phyloP scores from a whole-genome alignment of 2,113 vertebrate genomes.

The Pipra filicauda region DNA sequence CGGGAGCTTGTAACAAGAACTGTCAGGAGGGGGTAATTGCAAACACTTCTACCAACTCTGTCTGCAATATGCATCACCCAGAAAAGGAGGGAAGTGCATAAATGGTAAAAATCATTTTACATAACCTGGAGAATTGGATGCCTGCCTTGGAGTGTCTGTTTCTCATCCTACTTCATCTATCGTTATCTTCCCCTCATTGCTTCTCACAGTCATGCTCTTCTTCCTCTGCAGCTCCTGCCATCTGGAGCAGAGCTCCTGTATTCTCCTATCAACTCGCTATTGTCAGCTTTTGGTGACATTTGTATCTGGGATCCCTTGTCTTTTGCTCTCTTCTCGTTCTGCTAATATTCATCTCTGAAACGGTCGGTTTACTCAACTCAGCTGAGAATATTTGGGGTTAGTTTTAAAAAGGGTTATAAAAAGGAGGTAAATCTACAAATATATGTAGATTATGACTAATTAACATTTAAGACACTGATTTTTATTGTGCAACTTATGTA shows the following conservation, averaged over 20 bases:
- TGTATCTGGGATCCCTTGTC: neutral
- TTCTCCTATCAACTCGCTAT: neutral
- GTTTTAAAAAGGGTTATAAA: neutral
- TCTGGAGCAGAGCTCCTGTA: neutral
- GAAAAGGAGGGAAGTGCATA: neutral
- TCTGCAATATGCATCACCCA: neutral
- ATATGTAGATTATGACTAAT: neutral
- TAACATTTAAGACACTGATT: neutral
- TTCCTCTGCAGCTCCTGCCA: constrained; percentile 5
- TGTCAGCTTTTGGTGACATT: neutral
- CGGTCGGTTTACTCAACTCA: neutral
- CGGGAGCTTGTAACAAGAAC: neutral
- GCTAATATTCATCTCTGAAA: neutral
- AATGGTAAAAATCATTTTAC: neutral
- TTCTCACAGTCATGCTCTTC: neutral
- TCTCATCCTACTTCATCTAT: neutral
- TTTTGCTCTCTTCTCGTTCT: neutral
- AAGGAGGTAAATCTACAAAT: neutral
- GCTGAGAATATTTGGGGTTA: neutral
- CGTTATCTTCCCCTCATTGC: neutral
- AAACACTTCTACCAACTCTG: neutral
- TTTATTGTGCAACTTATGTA: neutral
- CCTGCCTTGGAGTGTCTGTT: neutral
- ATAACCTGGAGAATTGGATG: constrained; percentile 5
- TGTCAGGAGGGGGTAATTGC: neutral